Evolutionary conservation across 2,797 vertebrate genomes (phyloP).

Genomic region (Epinephelus coioides): DNA sequence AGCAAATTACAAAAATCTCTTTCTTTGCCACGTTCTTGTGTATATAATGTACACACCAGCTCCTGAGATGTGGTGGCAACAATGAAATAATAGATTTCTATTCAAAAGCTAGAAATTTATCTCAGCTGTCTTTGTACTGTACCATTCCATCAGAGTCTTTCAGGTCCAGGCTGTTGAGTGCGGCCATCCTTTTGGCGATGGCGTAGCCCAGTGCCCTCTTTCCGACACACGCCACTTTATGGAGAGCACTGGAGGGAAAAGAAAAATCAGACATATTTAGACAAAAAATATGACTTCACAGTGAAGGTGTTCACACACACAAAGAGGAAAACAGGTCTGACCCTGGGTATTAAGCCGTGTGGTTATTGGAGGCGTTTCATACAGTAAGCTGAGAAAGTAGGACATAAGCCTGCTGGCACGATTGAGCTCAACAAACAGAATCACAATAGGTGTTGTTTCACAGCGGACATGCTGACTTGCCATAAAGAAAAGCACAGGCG

Average conservation of each 20-base stretch:
- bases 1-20: no score
- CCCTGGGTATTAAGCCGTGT: neutral
- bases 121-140: slow-evolving; percentile 27
- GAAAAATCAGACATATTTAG: neutral
- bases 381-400: neutral
- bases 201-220: slow-evolving; percentile 86
- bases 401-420: neutral
- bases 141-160: slow-evolving; percentile 89
- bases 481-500: neutral
- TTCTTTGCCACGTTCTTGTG: no score
- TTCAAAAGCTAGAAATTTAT: neutral
- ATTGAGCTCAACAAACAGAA: neutral
- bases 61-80: no score
- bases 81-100: neutral
- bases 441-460: neutral
- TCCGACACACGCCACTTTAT: slow-evolving; percentile 85
- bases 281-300: neutral
- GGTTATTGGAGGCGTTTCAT: neutral
- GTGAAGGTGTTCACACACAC: neutral
- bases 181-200: slow-evolving; percentile 85
- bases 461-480: neutral
- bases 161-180: slow-evolving; percentile 83
- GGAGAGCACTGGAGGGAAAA: slow-evolving; percentile 82
- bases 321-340: slow-evolving; percentile 3
- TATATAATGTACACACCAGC: no score